These are phyloP conservation scores for Stictocephala bisonia DNA, from an alignment of 2,888 invertebrate species.

Conservation along the genomic window DNA sequence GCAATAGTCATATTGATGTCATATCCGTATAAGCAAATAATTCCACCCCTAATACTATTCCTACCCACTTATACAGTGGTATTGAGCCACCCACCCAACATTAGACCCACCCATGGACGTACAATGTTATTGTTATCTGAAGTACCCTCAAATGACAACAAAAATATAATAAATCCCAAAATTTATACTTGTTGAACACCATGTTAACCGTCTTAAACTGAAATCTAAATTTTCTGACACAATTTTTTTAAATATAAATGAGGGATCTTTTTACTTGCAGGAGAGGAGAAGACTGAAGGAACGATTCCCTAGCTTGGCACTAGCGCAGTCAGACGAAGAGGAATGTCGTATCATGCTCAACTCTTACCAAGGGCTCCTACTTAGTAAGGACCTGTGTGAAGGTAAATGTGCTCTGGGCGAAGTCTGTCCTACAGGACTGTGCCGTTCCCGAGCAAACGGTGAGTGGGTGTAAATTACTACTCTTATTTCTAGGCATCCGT, in stretches of 20 bases:
- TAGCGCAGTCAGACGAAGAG: slow-evolving; percentile 77
- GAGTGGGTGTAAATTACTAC: no score
- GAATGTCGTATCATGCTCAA: slow-evolving; percentile 83
- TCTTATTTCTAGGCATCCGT: neutral
- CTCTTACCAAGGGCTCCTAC: slow-evolving; percentile 84
- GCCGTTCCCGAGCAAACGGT: slow-evolving; percentile 68
- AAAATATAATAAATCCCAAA: no score
- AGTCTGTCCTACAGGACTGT: slow-evolving; percentile 85
- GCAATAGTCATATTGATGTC: no score
- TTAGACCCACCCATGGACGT: no score
- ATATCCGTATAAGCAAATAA: no score
- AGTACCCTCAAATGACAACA: no score
- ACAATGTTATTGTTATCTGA: no score
- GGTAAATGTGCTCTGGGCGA: slow-evolving; percentile 87
- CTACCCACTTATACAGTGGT: no score
- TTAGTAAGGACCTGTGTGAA: slow-evolving; percentile 85
- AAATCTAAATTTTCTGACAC: neutral
- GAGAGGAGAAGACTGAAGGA: slow-evolving; percentile 87
- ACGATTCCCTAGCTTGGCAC: slow-evolving; percentile 83
- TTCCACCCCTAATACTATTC: no score
- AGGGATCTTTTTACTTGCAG: slow-evolving; percentile 65
- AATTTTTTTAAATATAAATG: slow-evolving; percentile 21
- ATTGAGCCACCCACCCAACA: no score
- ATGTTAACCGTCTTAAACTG: neutral
- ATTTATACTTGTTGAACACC: neutral